Conservation (phyloP, 2,888 invertebrate species). For the Xestoiulus laeticollis region DNA sequence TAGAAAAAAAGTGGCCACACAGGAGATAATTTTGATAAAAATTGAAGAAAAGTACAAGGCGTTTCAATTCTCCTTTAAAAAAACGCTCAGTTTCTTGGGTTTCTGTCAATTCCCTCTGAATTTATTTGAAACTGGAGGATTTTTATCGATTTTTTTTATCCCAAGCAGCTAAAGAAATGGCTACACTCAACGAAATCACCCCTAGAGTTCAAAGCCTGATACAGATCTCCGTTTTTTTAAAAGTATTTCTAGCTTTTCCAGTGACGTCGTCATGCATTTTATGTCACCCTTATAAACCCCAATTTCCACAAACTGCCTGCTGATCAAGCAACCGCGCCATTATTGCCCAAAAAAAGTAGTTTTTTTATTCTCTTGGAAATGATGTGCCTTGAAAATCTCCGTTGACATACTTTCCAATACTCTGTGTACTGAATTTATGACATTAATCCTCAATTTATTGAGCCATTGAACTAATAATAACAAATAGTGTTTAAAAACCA, state of each 20-base stretch:
- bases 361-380: background rate
- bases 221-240: background rate
- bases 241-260: background rate
- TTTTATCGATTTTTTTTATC: background rate
- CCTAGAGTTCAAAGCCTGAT: constrained; percentile 16
- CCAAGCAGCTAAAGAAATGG: background rate
- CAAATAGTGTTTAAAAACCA: too few relatives aligned
- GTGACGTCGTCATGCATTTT: background rate
- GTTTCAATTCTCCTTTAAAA: background rate
- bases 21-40: background rate
- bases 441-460: too few relatives aligned
- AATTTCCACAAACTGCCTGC: background rate
- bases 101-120: constrained; percentile 1
- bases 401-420: background rate
- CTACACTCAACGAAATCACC: background rate
- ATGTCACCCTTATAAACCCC: constrained; percentile 12
- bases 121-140: background rate
- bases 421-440: too few relatives aligned
- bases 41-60: background rate
- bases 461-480: too few relatives aligned
- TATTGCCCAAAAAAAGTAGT: background rate
- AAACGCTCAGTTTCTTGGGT: background rate
- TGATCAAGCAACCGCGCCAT: background rate
- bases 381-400: background rate
- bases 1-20: background rate